These are phyloP conservation scores for Carpatolechia fugitivella DNA, from an alignment of 2,888 invertebrate genomes.

Conservation along the genomic window DNA sequence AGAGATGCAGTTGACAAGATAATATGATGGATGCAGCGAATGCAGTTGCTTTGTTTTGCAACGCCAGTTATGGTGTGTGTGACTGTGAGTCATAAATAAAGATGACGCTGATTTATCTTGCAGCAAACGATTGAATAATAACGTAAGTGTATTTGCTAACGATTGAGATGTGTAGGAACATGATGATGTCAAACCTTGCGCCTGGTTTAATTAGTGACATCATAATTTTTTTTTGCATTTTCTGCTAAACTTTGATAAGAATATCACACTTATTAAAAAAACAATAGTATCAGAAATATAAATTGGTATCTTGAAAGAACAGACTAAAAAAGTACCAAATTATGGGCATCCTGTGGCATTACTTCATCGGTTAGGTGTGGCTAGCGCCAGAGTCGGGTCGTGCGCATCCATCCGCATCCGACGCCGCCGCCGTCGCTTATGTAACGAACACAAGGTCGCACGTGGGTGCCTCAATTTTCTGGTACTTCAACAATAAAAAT, in stretches of 20 bases:
- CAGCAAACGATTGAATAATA: background rate
- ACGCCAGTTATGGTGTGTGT: background rate
- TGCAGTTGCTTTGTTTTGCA: slow-evolving; percentile 1
- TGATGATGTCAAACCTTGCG: background rate
- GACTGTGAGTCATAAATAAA: slow-evolving; percentile 3
- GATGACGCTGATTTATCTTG: background rate
- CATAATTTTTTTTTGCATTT: too few species aligned
- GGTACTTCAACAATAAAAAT: too few species aligned
- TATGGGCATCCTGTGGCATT: background rate
- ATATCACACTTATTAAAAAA: too few species aligned
- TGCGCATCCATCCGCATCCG: slow-evolving; percentile 2
- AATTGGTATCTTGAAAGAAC: too few species aligned
- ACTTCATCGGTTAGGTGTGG: background rate
- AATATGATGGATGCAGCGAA: background rate
- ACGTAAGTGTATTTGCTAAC: background rate
- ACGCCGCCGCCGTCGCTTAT: background rate
- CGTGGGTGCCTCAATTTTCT: background rate
- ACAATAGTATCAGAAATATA: too few species aligned
- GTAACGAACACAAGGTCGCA: background rate
- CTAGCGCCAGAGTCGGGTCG: slow-evolving; percentile 14
- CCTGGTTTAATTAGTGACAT: too few species aligned
- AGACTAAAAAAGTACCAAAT: background rate
- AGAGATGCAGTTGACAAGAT: background rate
- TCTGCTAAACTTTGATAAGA: too few species aligned
- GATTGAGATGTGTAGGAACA: background rate